phyloP scores from a whole-genome alignment of 1,140 invertebrate genomes.

The Zophobas atratus region DNA sequence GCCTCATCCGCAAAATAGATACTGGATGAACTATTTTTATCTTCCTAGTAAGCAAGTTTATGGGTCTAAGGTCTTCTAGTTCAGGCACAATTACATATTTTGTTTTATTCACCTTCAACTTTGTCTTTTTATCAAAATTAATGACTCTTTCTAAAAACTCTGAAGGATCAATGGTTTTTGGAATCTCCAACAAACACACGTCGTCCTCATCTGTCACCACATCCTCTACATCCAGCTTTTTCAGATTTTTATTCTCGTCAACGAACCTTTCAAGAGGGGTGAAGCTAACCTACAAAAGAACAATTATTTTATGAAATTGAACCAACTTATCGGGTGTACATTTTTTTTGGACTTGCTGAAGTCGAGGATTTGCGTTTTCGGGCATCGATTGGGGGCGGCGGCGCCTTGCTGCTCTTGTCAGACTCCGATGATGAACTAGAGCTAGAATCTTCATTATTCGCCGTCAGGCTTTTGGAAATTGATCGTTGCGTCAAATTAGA shows the following conservation, averaged over 20 bases:
- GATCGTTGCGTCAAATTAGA: no score
- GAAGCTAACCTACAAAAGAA: background rate
- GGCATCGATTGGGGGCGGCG: no score
- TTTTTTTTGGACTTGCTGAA: background rate
- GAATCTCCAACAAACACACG: constrained; percentile 45
- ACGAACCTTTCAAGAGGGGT: constrained; percentile 19
- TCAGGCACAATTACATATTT: constrained; percentile 51
- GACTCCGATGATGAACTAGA: no score
- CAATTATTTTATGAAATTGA: no score
- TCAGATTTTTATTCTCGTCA: background rate
- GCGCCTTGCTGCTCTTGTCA: no score
- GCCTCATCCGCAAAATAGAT: constrained; percentile 26
- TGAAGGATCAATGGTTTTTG: constrained; percentile 50
- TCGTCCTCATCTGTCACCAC: constrained; percentile 4
- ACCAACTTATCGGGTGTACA: background rate
- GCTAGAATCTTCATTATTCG: no score
- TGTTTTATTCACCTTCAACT: constrained; percentile 46
- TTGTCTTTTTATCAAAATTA: constrained; percentile 35
- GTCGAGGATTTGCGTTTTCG: no score
- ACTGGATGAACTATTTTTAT: constrained; percentile 37
- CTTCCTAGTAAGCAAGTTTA: constrained; percentile 29
- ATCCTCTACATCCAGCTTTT: background rate
- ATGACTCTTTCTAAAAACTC: constrained; percentile 40
- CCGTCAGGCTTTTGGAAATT: no score
- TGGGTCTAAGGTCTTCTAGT: constrained; percentile 44